phyloP scores from a whole-genome alignment of 2,888 invertebrate species.

The Archaeoteleia sp. region DNA sequence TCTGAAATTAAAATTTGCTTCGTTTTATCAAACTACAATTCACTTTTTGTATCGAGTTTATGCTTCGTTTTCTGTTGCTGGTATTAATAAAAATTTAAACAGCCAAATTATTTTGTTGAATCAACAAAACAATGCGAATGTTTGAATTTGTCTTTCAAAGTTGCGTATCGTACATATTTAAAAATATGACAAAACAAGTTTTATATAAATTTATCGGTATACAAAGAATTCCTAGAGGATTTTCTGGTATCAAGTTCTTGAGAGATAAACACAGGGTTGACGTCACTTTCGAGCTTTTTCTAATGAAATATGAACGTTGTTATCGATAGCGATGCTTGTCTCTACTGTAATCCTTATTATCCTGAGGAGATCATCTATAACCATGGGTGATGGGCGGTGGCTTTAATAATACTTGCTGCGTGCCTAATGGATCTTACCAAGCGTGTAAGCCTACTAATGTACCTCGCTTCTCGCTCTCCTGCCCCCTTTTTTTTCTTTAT shows the following conservation, averaged over 20 bases:
- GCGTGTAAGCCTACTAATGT: constrained; percentile 70
- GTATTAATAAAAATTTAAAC: too few relatives aligned
- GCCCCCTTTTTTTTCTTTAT: constrained; percentile 39
- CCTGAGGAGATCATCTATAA: constrained; percentile 63
- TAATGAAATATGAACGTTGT: constrained; percentile 34
- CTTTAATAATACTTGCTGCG: constrained; percentile 69
- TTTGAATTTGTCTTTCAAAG: too few relatives aligned
- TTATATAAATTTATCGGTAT: not conserved
- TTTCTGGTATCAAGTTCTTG: constrained; percentile 4
- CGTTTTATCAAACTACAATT: too few relatives aligned
- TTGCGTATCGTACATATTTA: too few relatives aligned
- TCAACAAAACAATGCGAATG: too few relatives aligned
- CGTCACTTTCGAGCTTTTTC: constrained; percentile 15
- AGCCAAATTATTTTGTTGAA: too few relatives aligned
- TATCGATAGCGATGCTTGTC: constrained; percentile 38
- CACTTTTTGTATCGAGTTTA: too few relatives aligned
- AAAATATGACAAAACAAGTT: too few relatives aligned
- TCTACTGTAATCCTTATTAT: constrained; percentile 43
- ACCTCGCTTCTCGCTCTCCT: constrained; percentile 52
- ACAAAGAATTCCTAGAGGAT: not conserved
- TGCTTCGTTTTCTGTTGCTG: too few relatives aligned
- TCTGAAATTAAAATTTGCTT: too few relatives aligned
- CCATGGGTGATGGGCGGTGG: constrained; percentile 64
- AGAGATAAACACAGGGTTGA: constrained; percentile 18
- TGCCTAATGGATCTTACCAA: constrained; percentile 68